A percentile compares a stretch with the other conserved stretches of the same genome.
Evolutionary conservation across 2,797 vertebrate genomes (phyloP).

Genomic region (Anolis apletophallus): DNA sequence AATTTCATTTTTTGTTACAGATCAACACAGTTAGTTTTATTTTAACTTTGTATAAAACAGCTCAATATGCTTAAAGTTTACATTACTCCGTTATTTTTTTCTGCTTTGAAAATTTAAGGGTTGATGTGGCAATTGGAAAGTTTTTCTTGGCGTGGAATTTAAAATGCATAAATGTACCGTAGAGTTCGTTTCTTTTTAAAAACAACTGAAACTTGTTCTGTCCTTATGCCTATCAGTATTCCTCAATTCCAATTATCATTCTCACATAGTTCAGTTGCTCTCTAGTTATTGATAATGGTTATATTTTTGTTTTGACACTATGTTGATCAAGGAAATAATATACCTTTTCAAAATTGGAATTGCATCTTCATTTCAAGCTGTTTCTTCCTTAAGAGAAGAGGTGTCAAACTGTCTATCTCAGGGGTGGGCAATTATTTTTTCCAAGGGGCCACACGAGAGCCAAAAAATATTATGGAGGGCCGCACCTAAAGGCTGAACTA

Average conservation of each 20-base stretch:
- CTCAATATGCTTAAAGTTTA: neutral
- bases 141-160: neutral
- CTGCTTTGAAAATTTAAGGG: neutral
- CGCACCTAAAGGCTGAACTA: too few species aligned
- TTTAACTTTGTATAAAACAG: neutral
- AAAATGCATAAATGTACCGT: neutral
- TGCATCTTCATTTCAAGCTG: slow-evolving; percentile 4
- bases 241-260: neutral
- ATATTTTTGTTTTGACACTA: neutral
- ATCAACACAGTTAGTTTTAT: neutral
- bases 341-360: neutral
- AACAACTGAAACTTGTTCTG: neutral
- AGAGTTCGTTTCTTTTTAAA: slow-evolving; percentile 2
- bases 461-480: too few species aligned
- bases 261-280: slow-evolving; percentile 28
- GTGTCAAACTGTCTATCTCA: too few species aligned
- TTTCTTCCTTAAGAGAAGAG: neutral
- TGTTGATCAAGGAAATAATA: neutral
- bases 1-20: neutral
- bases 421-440: too few species aligned
- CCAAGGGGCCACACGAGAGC: too few species aligned
- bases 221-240: slow-evolving; percentile 3
- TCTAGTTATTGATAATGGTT: slow-evolving; percentile 7
- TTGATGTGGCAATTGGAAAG: neutral
- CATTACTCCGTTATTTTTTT: neutral